Evolutionary conservation across 2,797 vertebrate species (phyloP).

Genomic region (Euthynnus affinis): DNA sequence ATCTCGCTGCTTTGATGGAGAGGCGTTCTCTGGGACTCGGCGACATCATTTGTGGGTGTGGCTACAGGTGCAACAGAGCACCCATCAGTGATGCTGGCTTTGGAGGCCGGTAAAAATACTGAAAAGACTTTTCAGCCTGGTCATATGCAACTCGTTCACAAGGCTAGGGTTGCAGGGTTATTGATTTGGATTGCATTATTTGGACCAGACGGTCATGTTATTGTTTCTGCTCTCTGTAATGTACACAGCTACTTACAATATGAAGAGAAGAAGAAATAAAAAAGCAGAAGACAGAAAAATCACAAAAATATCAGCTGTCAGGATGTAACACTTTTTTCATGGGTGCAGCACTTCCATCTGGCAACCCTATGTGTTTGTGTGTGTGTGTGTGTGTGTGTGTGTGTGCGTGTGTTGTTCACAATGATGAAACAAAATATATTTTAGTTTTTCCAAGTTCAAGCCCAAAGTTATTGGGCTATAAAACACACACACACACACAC

Average conservation of each 20-base stretch:
- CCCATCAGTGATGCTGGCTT: no score
- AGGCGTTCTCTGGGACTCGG: no score
- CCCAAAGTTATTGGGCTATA: neutral
- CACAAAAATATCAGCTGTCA: neutral
- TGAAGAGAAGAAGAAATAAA: neutral
- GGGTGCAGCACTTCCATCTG: neutral
- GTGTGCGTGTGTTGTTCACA: neutral
- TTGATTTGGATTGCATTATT: neutral
- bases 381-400: no score
- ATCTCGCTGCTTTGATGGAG: no score
- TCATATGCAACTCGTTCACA: no score
- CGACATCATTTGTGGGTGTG: no score
- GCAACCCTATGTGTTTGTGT: neutral
- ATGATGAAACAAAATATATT: no score
- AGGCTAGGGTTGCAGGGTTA: neutral
- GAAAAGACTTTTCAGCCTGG: no score
- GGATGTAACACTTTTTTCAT: neutral
- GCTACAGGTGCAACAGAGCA: no score
- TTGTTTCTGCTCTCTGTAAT: neutral
- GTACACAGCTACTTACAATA: neutral
- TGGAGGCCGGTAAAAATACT: no score
- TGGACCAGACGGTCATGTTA: neutral
- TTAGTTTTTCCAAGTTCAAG: neutral
- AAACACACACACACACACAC: neutral
- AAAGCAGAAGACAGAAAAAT: neutral